phyloP scores from a whole-genome alignment of 1,140 invertebrate species.

The Oedothorax gibbosus region DNA sequence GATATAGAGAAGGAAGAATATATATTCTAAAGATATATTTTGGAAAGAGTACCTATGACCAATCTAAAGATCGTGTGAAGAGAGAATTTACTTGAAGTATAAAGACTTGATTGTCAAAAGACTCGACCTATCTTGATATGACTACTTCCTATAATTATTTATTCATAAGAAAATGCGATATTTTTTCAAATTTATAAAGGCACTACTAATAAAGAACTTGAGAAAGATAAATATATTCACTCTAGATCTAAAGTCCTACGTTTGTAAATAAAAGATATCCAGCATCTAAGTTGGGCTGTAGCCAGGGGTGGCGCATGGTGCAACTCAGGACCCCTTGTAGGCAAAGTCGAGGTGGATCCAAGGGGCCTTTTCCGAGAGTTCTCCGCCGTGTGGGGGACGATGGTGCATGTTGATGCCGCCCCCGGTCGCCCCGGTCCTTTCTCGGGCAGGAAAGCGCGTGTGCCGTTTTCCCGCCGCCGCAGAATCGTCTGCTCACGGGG shows the following conservation, averaged over 20 bases:
- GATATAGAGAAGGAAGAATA: not conserved
- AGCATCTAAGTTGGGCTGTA: constrained; percentile 24
- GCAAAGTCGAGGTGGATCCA: constrained; percentile 27
- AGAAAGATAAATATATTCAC: constrained; percentile 5
- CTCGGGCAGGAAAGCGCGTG: not conserved
- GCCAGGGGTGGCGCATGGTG: not conserved
- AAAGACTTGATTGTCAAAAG: constrained; percentile 4
- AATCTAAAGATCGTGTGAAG: not conserved
- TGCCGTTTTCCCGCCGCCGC: constrained; percentile 1
- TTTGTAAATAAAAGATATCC: constrained; percentile 22
- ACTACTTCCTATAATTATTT: not conserved
- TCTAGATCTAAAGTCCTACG: constrained; percentile 18
- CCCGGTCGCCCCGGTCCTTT: not conserved
- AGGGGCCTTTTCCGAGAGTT: not conserved
- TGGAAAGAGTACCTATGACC: no score
- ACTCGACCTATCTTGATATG: not conserved
- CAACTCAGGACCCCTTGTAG: constrained; percentile 46
- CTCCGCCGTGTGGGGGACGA: not conserved
- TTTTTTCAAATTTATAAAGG: constrained; percentile 18
- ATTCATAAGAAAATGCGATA: constrained; percentile 16
- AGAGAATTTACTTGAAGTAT: not conserved
- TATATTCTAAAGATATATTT: no score
- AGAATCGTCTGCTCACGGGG: not conserved
- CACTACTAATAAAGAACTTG: constrained; percentile 23
- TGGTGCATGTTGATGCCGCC: constrained; percentile 1